These are phyloP conservation scores for Lottia gigantea DNA, from an alignment of 2,888 invertebrate genomes.

Conservation along the genomic window DNA sequence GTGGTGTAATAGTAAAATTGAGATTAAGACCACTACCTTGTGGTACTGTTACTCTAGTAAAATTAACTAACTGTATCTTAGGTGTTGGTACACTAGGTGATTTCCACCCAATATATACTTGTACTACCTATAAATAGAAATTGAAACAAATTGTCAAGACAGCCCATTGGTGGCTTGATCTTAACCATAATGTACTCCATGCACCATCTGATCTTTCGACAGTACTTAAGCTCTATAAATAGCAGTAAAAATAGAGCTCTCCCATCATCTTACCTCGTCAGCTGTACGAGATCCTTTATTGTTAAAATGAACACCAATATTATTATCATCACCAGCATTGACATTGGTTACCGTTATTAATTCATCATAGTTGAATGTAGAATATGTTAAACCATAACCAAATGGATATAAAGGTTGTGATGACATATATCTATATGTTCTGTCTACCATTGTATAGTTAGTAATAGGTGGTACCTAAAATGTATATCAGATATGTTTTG, in stretches of 20 bases:
- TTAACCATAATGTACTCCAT: too few species aligned
- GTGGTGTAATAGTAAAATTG: slow-evolving; percentile 31
- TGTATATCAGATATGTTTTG: too few species aligned
- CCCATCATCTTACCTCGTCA: slow-evolving; percentile 58
- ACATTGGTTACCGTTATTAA: slow-evolving; percentile 29
- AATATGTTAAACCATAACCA: slow-evolving; percentile 45
- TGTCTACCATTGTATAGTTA: too few species aligned
- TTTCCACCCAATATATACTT: slow-evolving; percentile 46
- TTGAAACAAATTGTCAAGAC: too few species aligned
- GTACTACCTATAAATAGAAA: slow-evolving; percentile 36
- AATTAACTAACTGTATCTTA: slow-evolving; percentile 39
- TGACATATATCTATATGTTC: too few species aligned
- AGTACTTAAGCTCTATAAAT: too few species aligned
- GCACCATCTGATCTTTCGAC: too few species aligned
- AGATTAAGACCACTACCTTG: slow-evolving; percentile 10
- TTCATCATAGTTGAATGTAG: slow-evolving; percentile 34
- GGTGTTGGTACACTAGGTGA: slow-evolving; percentile 37
- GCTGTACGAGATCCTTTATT: slow-evolving; percentile 51
- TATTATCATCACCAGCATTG: slow-evolving; percentile 40
- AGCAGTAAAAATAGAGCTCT: too few species aligned
- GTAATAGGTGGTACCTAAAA: too few species aligned
- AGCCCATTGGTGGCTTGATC: too few species aligned
- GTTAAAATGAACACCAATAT: slow-evolving; percentile 37
- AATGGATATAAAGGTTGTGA: slow-evolving; percentile 42
- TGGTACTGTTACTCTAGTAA: slow-evolving; percentile 33